Evolutionary conservation across 1,140 invertebrate species (phyloP).

Genomic region (Pseudachorutes palmiensis): DNA sequence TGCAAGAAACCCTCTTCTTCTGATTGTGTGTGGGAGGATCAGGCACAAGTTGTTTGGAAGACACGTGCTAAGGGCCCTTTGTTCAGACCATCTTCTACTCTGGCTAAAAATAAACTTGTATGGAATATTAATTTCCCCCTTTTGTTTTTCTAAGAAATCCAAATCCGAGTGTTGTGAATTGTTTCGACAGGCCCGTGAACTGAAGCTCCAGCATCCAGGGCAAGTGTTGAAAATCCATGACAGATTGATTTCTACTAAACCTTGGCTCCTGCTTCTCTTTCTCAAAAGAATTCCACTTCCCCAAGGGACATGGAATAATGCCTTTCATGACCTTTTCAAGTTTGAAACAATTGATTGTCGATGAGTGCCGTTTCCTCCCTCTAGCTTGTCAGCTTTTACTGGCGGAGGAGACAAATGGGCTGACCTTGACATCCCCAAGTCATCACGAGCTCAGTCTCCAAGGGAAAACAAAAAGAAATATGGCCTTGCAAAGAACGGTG

Average conservation of each 20-base stretch:
- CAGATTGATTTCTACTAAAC: not conserved
- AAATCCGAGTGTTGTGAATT: conserved; percentile 12
- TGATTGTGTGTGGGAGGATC: too few species aligned
- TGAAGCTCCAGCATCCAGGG: not conserved
- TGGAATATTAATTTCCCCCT: not conserved
- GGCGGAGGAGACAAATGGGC: conserved; percentile 18
- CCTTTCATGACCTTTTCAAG: conserved; percentile 21
- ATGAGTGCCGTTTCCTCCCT: conserved; percentile 19
- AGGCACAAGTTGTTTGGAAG: too few species aligned
- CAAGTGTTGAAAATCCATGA: not conserved
- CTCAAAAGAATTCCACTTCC: not conserved
- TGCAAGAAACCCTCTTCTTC: too few species aligned
- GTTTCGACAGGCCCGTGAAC: not conserved
- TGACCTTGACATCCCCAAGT: not conserved
- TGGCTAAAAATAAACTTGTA: not conserved
- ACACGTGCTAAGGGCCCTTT: too few species aligned
- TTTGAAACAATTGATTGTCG: conserved; percentile 27
- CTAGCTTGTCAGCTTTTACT: not conserved
- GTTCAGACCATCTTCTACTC: too few species aligned
- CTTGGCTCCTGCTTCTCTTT: not conserved
- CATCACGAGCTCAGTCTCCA: not conserved
- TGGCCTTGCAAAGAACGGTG: too few species aligned
- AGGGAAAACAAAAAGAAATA: conserved; percentile 2
- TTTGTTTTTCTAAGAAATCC: conserved; percentile 4
- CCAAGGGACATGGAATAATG: too few species aligned